Evolutionary conservation across 2,113 vertebrate species (phyloP), one percentile per base, ranked within the genome.

Genomic region (Oreochromis niloticus): DNA sequence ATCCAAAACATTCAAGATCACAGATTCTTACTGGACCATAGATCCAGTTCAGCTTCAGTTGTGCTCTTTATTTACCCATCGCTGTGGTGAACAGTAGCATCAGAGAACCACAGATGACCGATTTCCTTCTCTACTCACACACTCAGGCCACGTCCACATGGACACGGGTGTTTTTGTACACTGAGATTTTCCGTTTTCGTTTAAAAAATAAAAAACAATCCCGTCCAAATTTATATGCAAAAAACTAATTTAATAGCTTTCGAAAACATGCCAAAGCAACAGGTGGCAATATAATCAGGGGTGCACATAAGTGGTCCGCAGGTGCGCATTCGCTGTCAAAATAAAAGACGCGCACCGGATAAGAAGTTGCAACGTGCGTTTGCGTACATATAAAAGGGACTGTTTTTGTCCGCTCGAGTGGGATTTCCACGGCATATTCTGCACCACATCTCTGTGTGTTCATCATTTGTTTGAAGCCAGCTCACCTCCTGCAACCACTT

Each of bases 291-390:
- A 9, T 59, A 59, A 0, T 0, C 56, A 57, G 0, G 12, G 55
- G 0, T 14, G 55, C 54, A 56, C 22, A 27, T 24, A 24, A 24
- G n/a, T 55, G 10, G 10, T 12, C 54, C 0, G 0, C 54, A 55
- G 54, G 10, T 55, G n/a, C 1, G 6, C n/a, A 12, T 55, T 27
- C n/a, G n/a, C n/a, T n/a, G n/a, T n/a, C n/a, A n/a, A n/a, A n/a
- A n/a, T n/a, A n/a, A n/a, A n/a, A n/a, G n/a, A n/a, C n/a, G n/a
- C n/a, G n/a, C n/a, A n/a, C n/a, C n/a, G n/a, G n/a, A n/a, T n/a
- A n/a, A n/a, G n/a, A n/a, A n/a, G n/a, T n/a, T n/a, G n/a, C n/a
- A n/a, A n/a, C n/a, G n/a, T n/a, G n/a, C n/a, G n/a, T n/a, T n/a
- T n/a, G n/a, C n/a, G n/a, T n/a, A n/a, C n/a, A n/a, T n/a, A n/a